phyloP scores from a whole-genome alignment of 2,113 vertebrate species.

The Catharus minimus region DNA sequence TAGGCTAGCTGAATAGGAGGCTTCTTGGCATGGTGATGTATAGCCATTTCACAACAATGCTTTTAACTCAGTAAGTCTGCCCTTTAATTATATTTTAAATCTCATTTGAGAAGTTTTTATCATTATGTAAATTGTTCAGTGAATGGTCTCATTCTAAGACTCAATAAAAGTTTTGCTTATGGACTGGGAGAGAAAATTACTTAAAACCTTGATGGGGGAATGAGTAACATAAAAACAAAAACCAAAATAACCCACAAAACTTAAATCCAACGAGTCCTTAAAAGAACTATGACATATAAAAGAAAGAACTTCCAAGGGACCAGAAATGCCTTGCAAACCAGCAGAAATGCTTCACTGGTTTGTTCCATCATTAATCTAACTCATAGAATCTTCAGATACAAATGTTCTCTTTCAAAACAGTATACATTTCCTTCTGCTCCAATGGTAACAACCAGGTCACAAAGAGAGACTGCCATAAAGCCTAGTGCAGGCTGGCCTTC shows the following conservation, averaged over 20 bases:
- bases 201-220: background rate
- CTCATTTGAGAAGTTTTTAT: slow-evolving; percentile 70
- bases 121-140: slow-evolving; percentile 69
- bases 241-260: too few species aligned
- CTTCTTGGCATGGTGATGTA: slow-evolving; percentile 70
- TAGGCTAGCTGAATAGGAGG: slow-evolving; percentile 56
- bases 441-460: background rate
- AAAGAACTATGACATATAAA: background rate
- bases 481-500: background rate
- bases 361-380: background rate
- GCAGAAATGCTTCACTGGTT: background rate
- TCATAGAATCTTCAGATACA: background rate
- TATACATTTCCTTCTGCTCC: background rate
- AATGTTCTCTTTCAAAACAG: background rate
- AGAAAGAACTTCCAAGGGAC: background rate
- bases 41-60: slow-evolving; percentile 46
- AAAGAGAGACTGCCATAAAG: background rate
- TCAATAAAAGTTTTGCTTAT: slow-evolving; percentile 49
- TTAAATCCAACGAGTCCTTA: background rate
- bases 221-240: accelerated
- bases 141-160: slow-evolving; percentile 53
- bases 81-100: slow-evolving; percentile 76
- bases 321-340: background rate
- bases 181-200: slow-evolving; percentile 31
- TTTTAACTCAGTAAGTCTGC: slow-evolving; percentile 56